Conservation (phyloP, 2,113 vertebrate genomes). For the Phrynocephalus versicolor region DNA sequence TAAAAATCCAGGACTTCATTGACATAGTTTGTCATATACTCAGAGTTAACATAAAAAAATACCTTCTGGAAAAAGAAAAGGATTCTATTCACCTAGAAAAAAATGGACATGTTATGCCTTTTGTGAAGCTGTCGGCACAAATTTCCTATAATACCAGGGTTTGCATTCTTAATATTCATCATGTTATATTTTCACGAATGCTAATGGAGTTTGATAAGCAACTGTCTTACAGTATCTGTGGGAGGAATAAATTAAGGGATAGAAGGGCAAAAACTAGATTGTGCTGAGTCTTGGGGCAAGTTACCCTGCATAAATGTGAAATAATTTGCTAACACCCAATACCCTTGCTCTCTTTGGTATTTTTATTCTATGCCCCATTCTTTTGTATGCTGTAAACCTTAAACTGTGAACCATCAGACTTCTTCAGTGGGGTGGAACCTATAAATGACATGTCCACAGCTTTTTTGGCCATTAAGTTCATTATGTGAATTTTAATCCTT, state of each 20-base stretch:
- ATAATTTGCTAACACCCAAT: background rate
- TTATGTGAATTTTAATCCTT: no score
- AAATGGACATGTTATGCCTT: slow-evolving; percentile 1
- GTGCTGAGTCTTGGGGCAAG: background rate
- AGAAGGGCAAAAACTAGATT: background rate
- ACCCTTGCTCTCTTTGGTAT: background rate
- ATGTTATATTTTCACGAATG: background rate
- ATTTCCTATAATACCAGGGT: background rate
- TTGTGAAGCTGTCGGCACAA: background rate
- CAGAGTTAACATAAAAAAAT: background rate
- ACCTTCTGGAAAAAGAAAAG: background rate
- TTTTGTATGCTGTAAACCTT: background rate
- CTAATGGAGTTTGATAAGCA: background rate
- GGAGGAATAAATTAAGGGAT: background rate
- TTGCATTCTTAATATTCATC: background rate
- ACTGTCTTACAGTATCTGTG: background rate
- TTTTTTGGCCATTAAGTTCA: background rate
- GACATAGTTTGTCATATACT: background rate
- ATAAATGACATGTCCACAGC: background rate
- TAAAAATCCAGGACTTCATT: background rate
- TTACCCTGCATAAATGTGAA: background rate
- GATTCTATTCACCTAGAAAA: slow-evolving; percentile 4
- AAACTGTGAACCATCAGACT: background rate
- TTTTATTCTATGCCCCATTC: background rate
- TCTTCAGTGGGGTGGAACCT: background rate